These are phyloP conservation scores for Catagonus wagneri DNA, from an alignment of 2,113 vertebrate genomes.

Conservation along the genomic window DNA sequence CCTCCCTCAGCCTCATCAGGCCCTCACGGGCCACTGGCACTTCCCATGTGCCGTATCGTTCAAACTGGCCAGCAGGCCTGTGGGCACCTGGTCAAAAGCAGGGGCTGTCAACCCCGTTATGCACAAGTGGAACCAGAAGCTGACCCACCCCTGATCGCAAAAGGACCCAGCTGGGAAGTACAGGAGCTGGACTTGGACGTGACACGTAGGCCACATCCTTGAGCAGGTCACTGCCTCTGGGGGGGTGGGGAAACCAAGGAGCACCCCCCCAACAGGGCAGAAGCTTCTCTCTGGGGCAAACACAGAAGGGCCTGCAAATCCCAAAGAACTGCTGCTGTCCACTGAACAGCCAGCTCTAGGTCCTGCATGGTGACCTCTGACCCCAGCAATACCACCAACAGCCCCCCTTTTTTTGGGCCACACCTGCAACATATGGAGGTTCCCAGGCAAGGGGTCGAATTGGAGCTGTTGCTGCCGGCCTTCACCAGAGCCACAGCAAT, in stretches of 20 bases:
- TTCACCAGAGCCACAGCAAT: no score
- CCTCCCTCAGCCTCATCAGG: neutral
- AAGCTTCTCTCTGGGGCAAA: neutral
- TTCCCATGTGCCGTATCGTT: rapidly evolving
- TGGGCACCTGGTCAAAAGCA: neutral
- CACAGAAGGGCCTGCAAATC: neutral
- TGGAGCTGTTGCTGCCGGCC: no score
- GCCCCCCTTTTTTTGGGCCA: no score
- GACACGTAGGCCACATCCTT: neutral
- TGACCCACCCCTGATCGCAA: rapidly evolving
- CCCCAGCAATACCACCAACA: neutral
- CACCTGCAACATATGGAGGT: no score
- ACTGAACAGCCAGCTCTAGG: no score
- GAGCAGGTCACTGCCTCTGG: neutral
- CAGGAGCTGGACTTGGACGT: neutral
- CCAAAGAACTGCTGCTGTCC: neutral
- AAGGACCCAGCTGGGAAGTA: neutral
- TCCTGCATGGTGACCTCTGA: neutral
- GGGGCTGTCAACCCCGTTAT: neutral
- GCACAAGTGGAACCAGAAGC: rapidly evolving
- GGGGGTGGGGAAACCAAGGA: neutral
- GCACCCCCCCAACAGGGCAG: rapidly evolving
- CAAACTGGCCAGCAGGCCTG: neutral
- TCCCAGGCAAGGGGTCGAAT: no score
- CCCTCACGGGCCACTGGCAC: neutral